Conservation (phyloP, 2,797 vertebrate genomes). For the Ibycter americanus region DNA sequence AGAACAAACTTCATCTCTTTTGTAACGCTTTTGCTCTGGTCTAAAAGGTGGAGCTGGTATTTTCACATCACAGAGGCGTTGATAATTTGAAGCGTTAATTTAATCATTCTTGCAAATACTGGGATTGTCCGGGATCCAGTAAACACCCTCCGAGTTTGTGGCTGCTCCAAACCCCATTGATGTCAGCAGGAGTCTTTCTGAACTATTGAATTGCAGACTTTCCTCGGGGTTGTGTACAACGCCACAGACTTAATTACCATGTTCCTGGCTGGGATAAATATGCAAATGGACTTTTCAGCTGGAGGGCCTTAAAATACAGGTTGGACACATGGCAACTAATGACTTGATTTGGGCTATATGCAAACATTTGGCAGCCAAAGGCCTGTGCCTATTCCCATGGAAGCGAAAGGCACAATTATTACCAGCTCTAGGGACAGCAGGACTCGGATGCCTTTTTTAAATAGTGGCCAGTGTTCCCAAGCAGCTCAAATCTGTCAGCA, state of each 20-base stretch:
- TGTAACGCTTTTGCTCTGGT: not conserved
- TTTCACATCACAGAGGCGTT: not conserved
- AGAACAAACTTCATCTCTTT: not conserved
- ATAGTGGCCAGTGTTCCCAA: slow-evolving; percentile 9
- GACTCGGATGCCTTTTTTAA: not conserved
- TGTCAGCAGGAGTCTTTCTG: slow-evolving; percentile 48
- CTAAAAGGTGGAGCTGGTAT: not conserved
- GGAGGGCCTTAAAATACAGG: slow-evolving; percentile 64
- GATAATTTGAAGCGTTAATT: slow-evolving; percentile 43
- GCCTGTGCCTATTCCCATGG: slow-evolving; percentile 28
- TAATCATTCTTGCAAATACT: not conserved
- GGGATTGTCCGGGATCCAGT: not conserved
- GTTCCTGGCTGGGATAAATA: slow-evolving; percentile 56
- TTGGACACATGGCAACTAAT: slow-evolving; percentile 57
- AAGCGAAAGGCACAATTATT: slow-evolving; percentile 46
- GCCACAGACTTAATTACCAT: slow-evolving; percentile 62
- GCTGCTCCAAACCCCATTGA: slow-evolving; percentile 28
- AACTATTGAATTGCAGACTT: slow-evolving; percentile 64
- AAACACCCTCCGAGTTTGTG: slow-evolving; percentile 18
- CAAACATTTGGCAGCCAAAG: slow-evolving; percentile 35
- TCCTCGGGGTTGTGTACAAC: slow-evolving; percentile 58
- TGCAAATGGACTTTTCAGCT: slow-evolving; percentile 64
- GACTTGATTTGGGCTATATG: slow-evolving; percentile 58
- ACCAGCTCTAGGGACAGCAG: not conserved
- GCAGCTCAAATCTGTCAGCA: slow-evolving; percentile 27